Percentiles rank a stretch among this genome's conserved stretches.
Conservation (phyloP, 2,888 invertebrate species). For the Clivina fossor region DNA sequence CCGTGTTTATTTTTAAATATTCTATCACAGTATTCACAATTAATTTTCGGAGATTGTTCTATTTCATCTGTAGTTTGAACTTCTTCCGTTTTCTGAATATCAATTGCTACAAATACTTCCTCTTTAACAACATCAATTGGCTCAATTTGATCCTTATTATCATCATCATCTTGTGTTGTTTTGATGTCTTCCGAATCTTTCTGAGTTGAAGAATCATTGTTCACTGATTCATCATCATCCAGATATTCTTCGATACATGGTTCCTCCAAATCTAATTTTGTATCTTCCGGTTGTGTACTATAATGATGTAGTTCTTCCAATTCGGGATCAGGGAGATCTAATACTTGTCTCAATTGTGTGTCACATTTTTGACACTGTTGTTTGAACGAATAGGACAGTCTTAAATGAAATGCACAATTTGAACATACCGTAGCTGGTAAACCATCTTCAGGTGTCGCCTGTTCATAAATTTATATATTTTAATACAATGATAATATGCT, state of each 20-base stretch:
- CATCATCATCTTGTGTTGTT: not conserved
- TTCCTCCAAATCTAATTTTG: not conserved
- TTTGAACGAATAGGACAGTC: constrained; percentile 47
- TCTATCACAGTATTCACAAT: constrained; percentile 45
- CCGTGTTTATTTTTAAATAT: constrained; percentile 44
- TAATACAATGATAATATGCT: too few species aligned
- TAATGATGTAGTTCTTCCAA: constrained; percentile 4
- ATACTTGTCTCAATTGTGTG: constrained; percentile 41
- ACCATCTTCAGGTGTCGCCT: constrained; percentile 46
- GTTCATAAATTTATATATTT: too few species aligned
- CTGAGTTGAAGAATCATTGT: not conserved
- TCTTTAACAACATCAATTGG: not conserved
- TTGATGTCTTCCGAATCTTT: constrained; percentile 5
- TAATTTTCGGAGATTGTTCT: too few species aligned
- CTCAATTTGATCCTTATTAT: not conserved
- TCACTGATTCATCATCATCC: not conserved
- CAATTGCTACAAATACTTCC: not conserved
- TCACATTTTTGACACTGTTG: constrained; percentile 47
- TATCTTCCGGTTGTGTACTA: constrained; percentile 1
- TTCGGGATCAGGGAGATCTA: constrained; percentile 20
- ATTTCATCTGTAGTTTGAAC: constrained; percentile 4
- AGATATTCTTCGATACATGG: not conserved
- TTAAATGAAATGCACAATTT: constrained; percentile 45
- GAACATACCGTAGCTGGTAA: constrained; percentile 48
- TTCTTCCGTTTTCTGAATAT: constrained; percentile 24